These are phyloP conservation scores for Conomelus anceps DNA, from an alignment of 2,888 invertebrate genomes.

Conservation along the genomic window DNA sequence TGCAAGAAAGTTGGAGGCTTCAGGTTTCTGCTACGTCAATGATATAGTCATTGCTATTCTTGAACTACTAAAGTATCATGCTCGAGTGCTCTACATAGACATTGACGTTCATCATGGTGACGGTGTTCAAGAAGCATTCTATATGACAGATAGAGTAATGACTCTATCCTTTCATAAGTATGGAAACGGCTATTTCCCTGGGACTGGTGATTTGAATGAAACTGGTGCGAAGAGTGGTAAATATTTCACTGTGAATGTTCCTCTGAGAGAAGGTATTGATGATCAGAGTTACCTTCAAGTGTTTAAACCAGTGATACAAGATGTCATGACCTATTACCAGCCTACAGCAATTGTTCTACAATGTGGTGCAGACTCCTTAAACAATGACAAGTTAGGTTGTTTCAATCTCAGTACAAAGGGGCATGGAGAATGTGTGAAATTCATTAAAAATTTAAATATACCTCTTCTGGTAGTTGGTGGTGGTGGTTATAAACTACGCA, in stretches of 20 bases:
- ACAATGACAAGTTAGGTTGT: no score
- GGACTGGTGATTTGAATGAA: constrained; percentile 99
- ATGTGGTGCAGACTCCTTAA: no score
- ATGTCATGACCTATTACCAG: no score
- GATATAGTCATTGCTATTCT: constrained; percentile 97
- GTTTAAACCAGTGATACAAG: no score
- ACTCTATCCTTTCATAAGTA: constrained; percentile 99
- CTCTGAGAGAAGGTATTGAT: constrained; percentile 95
- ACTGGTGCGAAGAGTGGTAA: constrained; percentile 92
- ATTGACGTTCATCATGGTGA: no score
- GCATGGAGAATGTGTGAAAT: no score
- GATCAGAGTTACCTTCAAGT: constrained; percentile 79
- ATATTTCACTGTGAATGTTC: constrained; percentile 97
- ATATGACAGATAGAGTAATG: constrained; percentile 95
- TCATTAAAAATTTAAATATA: no score
- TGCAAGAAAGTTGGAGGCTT: constrained; percentile 98
- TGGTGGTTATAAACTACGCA: no score
- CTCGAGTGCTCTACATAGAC: constrained; percentile 90
- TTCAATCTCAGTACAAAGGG: no score
- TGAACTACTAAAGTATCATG: constrained; percentile 88
- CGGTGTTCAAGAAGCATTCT: constrained; percentile 97
- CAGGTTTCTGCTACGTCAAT: constrained; percentile 98
- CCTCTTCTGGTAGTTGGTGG: no score
- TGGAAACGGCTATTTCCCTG: constrained; percentile 96
- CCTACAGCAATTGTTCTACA: no score